Percentiles rank a stretch among this genome's conserved stretches.
Conservation (phyloP, 2,797 vertebrate species). For the Sciurus carolinensis region DNA sequence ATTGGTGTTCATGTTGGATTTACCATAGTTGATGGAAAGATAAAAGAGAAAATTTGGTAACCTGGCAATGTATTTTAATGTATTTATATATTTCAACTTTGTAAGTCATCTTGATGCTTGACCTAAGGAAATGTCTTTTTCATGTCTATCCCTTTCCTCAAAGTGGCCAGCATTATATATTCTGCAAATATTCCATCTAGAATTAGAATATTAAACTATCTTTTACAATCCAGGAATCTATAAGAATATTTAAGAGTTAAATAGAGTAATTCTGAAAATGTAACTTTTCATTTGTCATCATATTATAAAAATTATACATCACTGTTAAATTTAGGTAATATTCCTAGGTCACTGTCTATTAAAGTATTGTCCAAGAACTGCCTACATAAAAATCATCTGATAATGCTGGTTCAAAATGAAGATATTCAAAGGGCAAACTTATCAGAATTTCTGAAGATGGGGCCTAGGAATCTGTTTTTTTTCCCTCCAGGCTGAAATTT, state of each 20-base stretch:
- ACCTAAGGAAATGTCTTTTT: conserved; percentile 57
- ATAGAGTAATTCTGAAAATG: background rate
- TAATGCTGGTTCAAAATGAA: background rate
- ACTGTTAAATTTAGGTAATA: conserved; percentile 42
- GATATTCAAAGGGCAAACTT: background rate
- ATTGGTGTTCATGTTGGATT: background rate
- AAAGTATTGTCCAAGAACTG: background rate
- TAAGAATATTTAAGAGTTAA: conserved; percentile 29
- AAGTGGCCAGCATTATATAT: background rate
- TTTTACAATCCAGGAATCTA: conserved; percentile 19
- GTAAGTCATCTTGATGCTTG: background rate
- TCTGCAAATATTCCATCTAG: conserved; percentile 29
- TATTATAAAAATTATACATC: background rate
- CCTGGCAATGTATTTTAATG: background rate
- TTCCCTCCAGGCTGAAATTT: background rate
- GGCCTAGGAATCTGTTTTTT: background rate
- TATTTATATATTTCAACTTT: conserved; percentile 41
- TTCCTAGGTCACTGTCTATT: conserved; percentile 32
- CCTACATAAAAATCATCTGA: conserved; percentile 42
- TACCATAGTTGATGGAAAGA: background rate
- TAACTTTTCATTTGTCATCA: conserved; percentile 39
- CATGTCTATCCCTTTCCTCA: background rate
- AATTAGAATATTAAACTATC: background rate
- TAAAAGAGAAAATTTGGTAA: conserved; percentile 20
- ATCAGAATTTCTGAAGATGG: background rate